A percentile compares a stretch with the other conserved stretches of the same genome.
These are phyloP conservation scores for Myiozetetes cayanensis DNA, from an alignment of 2,113 vertebrate genomes.

Conservation along the genomic window DNA sequence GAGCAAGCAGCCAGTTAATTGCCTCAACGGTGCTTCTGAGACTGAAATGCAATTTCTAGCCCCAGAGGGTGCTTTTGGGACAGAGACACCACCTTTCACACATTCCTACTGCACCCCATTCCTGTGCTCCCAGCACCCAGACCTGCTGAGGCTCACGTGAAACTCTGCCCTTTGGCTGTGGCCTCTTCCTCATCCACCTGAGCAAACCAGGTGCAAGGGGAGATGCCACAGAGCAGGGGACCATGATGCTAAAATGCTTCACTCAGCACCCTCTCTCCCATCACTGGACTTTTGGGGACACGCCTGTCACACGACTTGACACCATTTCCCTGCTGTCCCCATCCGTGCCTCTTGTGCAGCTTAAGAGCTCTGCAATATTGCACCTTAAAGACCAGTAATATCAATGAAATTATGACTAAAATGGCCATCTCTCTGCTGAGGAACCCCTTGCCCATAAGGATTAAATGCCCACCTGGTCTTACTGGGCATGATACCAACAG, in stretches of 20 bases:
- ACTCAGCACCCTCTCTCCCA: neutral
- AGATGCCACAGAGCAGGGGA: neutral
- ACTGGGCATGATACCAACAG: neutral
- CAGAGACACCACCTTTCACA: neutral
- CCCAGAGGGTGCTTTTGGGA: neutral
- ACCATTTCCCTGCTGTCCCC: neutral
- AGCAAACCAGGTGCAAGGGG: neutral
- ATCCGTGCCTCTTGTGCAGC: neutral
- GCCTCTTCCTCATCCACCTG: neutral
- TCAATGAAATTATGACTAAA: neutral
- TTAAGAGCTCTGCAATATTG: neutral
- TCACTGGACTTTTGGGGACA: neutral
- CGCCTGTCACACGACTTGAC: accelerated
- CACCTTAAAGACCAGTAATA: neutral
- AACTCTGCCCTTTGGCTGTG: neutral
- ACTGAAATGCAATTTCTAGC: neutral
- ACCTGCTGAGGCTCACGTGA: neutral
- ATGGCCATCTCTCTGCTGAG: neutral
- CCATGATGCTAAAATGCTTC: neutral
- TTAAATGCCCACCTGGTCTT: neutral
- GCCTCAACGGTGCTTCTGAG: neutral
- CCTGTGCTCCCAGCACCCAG: neutral
- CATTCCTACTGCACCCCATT: neutral
- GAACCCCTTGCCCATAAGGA: neutral
- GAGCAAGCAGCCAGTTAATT: neutral